Evolutionary conservation across 2,888 invertebrate genomes (phyloP), one percentile per base, ranked within the genome.

Genomic region (Spodoptera littoralis): DNA sequence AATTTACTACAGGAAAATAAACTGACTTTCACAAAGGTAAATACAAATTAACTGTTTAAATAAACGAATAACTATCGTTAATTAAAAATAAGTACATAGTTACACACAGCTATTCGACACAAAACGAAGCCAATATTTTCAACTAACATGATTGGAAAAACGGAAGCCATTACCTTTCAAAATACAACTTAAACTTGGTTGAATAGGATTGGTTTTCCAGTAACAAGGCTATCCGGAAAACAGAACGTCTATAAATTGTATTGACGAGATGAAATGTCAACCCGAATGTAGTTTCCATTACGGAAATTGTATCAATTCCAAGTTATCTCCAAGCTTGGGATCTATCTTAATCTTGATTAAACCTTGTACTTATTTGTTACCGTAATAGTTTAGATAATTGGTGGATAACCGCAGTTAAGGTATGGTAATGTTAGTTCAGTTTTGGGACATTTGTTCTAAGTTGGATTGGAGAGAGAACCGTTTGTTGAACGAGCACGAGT

Each of bases 201-300:
- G 11, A 24, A 53, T 47, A 56, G 44, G 50, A 47, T 47, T 8
- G 2, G 24, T 54, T 53, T 59, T 70, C 45, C 36, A 43, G 4
- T 56, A n/a, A 36, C 44, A 42, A 44, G 24, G 11, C 27, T 13
- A 43, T 22, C 45, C 22, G 9, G 27, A 6, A 67, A 53, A 70
- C 8, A 22, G 36, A 13, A 49, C n/a, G 36, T 55, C 52, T 45
- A 62, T 72, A 76, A 68, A 65, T 65, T 63, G 57, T 73, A 55
- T 57, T 60, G 73, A 63, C 46, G 50, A 57, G 60, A 76, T 24
- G 44, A 51, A 63, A 68, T 62, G 55, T 72, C 77, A 65, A 65
- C 18, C 44, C 43, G 30, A 57, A 47, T 57, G 44, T 57, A 69
- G 55, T 76, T 76, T 65, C 59, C 48, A 79, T 79, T 79, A 76